Evolutionary conservation across 2,113 vertebrate species (phyloP), one percentile per base, ranked within the genome.

Genomic region (Hippocampus mohnikei): DNA sequence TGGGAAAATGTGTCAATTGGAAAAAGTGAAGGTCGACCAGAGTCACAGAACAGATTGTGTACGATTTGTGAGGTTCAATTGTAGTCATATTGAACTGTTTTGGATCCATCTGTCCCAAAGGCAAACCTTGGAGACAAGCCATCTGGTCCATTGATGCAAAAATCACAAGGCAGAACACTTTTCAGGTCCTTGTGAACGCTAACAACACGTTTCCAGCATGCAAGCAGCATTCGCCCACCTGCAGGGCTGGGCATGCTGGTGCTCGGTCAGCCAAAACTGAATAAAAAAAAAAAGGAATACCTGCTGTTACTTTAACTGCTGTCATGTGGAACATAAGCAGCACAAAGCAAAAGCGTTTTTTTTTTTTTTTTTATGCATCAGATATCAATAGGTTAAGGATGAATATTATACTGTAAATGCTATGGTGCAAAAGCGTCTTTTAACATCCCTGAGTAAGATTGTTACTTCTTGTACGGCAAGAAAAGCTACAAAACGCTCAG

Each of bases 161-260:
- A 60, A 53, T 67, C 41, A 46, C 46, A 67, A 42, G n/a, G 15
- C 58, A 63, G 50, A 60, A 46, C 70, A 41, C 65, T 50, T 72
- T 58, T 59, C 62, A 23, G 21, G 11, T 64, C 20, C 62, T 58
- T 67, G 50, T 42, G 63, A 48, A 40, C 40, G 12, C 56, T 40
- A 67, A 73, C 27, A 68, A 68, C 40, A 23, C 4, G 25, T 52
- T 37, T 62, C n/a, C 33, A 48, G 29, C 61, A 41, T 23, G 37
- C 61, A 23, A 64, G 37, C 40, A 23, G 61, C 40, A 15, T 11
- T 42, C 18, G 21, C 11, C 44, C 4, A 5, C 63, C 53, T 59
- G 27, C 37, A n/a, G 59, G 27, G 58, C 23, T 53, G 20, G 18
- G 15, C n/a, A 67, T 41, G 41, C 52, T 66, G 41, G 46, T 2